These are phyloP conservation scores for Thumatha senex DNA, from an alignment of 2,888 invertebrate genomes.

Conservation along the genomic window DNA sequence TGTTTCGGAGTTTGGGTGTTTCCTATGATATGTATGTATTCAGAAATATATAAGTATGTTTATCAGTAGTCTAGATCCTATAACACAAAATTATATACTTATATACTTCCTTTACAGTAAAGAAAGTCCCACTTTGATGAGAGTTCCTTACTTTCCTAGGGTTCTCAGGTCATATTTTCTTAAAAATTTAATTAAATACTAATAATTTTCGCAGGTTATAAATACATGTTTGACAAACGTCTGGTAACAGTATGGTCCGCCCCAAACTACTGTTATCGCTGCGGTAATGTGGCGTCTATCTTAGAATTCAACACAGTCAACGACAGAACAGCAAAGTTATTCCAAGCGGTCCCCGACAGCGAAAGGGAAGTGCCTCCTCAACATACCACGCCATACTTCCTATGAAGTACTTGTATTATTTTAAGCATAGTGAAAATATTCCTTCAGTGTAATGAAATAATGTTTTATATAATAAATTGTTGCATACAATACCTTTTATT, in stretches of 20 bases:
- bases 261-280: constrained; percentile 99
- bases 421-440: constrained; percentile 52
- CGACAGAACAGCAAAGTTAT: constrained; percentile 92
- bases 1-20: too few relatives aligned
- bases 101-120: too few relatives aligned
- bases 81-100: too few relatives aligned
- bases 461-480: constrained; percentile 69
- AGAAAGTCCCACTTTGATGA: too few relatives aligned
- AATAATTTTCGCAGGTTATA: constrained; percentile 87
- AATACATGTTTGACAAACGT: constrained; percentile 99
- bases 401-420: constrained; percentile 80
- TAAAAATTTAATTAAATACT: too few relatives aligned
- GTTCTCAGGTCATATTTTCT: too few relatives aligned
- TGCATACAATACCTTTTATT: constrained; percentile 39
- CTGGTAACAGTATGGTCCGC: constrained; percentile 99
- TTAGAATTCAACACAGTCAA: constrained; percentile 93
- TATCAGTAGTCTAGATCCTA: too few relatives aligned
- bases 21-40: too few relatives aligned
- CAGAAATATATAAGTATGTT: too few relatives aligned
- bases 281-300: constrained; percentile 99
- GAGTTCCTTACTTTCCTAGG: too few relatives aligned
- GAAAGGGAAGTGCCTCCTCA: constrained; percentile 96
- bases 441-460: constrained; percentile 51
- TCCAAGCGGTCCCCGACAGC: constrained; percentile 97
- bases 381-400: constrained; percentile 98